Conservation (phyloP, 53 echinoderm and acorn worm species). For the Henricia sp. region DNA sequence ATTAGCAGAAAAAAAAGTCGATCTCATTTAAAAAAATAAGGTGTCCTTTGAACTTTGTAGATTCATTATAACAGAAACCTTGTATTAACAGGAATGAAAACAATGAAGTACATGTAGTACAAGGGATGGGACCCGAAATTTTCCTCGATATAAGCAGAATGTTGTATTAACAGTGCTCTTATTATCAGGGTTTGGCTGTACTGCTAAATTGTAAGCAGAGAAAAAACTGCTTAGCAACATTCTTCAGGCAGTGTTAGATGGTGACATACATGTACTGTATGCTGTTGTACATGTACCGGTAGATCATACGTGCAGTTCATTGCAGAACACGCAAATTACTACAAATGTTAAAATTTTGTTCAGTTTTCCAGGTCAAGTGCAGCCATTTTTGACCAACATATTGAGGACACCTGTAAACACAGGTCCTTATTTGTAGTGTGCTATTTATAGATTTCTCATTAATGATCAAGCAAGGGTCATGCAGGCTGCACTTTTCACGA, state of each 20-base stretch:
- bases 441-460: not conserved
- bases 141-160: no score
- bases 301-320: not conserved
- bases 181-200: no score
- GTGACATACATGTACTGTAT: not conserved
- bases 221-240: no score
- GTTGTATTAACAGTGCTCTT: no score
- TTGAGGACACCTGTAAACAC: not conserved
- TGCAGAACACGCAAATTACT: not conserved
- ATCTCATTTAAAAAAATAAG: no score
- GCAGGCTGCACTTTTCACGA: not conserved
- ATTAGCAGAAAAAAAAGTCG: no score
- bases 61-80: no score
- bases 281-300: not conserved
- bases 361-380: not conserved
- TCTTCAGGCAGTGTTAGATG: no score
- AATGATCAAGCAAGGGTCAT: not conserved
- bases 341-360: not conserved
- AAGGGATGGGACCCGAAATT: no score
- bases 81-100: no score
- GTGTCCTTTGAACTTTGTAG: no score
- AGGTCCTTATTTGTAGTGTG: not conserved
- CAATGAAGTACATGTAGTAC: no score
- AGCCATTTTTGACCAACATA: not conserved
- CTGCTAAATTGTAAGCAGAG: not conserved